Conservation (phyloP, 2,888 invertebrate species). For the Tinea pellionella region DNA sequence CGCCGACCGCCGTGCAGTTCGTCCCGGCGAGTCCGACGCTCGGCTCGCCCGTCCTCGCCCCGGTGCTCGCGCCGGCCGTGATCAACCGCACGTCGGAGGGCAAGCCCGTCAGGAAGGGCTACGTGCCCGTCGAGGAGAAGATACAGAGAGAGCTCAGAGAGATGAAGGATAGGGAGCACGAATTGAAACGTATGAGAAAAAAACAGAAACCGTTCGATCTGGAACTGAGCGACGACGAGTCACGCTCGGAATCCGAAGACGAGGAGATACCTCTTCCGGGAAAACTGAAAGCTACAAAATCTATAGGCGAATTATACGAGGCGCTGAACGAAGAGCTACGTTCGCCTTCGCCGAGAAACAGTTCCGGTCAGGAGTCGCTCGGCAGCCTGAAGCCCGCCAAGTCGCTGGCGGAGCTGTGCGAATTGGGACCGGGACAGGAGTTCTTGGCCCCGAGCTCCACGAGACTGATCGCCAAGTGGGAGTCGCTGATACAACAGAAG, state of each 20-base stretch:
- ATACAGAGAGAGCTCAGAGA: conserved; percentile 89
- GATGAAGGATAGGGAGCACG: conserved; percentile 84
- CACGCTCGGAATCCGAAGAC: conserved; percentile 66
- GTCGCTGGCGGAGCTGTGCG: conserved; percentile 76
- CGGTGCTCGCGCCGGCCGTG: conserved; percentile 47
- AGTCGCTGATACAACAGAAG: conserved; percentile 78
- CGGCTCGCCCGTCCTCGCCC: conserved; percentile 31
- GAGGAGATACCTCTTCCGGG: conserved; percentile 72
- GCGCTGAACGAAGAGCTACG: conserved; percentile 58
- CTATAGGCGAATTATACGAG: conserved; percentile 76
- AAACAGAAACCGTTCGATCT: conserved; percentile 73
- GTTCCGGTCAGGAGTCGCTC: conserved; percentile 53
- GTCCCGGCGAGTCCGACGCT: conserved; percentile 35
- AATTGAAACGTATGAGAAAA: conserved; percentile 77
- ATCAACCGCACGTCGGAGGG: conserved; percentile 71
- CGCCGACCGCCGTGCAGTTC: conserved; percentile 23
- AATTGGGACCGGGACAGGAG: conserved; percentile 72
- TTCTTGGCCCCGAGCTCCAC: conserved; percentile 76
- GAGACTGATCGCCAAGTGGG: conserved; percentile 83
- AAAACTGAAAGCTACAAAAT: conserved; percentile 73
- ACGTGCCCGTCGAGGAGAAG: conserved; percentile 87
- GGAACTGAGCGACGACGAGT: conserved; percentile 71
- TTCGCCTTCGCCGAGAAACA: conserved; percentile 57
- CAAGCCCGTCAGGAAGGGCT: conserved; percentile 78
- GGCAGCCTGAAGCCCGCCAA: conserved; percentile 73